These are phyloP conservation scores for Acronicta alni DNA, from an alignment of 2,888 invertebrate species.

Conservation along the genomic window DNA sequence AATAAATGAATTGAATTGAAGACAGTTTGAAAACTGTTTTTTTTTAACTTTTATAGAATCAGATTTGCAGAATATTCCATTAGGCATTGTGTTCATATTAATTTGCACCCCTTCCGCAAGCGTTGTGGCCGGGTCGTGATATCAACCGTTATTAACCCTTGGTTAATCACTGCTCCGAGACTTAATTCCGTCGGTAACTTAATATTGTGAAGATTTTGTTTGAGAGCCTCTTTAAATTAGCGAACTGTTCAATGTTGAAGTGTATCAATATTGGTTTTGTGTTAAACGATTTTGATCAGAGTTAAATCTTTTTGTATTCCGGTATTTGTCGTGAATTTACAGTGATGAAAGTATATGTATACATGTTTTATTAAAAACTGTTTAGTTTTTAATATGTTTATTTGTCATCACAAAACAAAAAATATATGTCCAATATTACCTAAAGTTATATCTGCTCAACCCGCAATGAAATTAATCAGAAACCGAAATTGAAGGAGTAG, in stretches of 20 bases:
- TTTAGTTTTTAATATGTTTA: too few species aligned
- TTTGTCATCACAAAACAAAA: too few species aligned
- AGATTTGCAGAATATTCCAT: conserved; percentile 9
- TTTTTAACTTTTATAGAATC: too few species aligned
- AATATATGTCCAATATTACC: too few species aligned
- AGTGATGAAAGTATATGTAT: too few species aligned
- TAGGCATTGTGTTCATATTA: conserved; percentile 47
- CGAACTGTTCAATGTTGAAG: conserved; percentile 5
- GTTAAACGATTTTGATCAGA: not conserved
- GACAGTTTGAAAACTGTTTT: too few species aligned
- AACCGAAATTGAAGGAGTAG: too few species aligned
- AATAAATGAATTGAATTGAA: too few species aligned
- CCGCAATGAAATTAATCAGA: too few species aligned
- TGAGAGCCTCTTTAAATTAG: conserved; percentile 6
- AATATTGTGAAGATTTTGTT: conserved; percentile 36
- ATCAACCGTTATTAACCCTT: conserved; percentile 41
- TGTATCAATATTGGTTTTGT: conserved; percentile 17
- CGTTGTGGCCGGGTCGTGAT: conserved; percentile 23
- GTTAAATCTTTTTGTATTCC: not conserved
- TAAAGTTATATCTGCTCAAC: too few species aligned
- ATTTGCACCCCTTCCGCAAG: conserved; percentile 18
- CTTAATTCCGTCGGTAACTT: conserved; percentile 34
- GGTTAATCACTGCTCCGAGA: conserved; percentile 24
- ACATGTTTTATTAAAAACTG: too few species aligned
- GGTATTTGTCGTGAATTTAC: not conserved